Evolutionary conservation across 2,888 invertebrate genomes (phyloP).

Genomic region (Acleris emargana): DNA sequence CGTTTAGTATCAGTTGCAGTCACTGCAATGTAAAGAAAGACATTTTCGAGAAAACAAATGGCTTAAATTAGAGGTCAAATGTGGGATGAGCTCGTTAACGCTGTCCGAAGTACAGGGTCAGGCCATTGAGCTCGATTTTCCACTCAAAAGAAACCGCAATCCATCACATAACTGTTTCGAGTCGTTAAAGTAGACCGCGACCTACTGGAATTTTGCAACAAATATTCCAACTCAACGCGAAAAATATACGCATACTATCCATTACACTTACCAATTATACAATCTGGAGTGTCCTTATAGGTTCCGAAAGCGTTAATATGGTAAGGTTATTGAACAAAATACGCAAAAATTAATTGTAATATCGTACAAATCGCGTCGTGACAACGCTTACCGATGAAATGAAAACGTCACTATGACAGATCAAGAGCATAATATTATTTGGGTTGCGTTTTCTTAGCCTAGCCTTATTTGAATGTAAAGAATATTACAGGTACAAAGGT

Average conservation of each 20-base stretch:
- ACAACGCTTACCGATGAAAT: constrained; percentile 33
- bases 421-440: constrained; percentile 17
- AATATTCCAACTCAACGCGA: constrained; percentile 14
- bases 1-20: too few species aligned
- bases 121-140: constrained; percentile 15
- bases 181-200: constrained; percentile 33
- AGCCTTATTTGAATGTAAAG: background rate
- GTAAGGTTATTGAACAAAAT: constrained; percentile 17
- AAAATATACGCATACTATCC: background rate
- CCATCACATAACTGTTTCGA: constrained; percentile 33
- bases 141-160: constrained; percentile 33
- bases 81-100: constrained; percentile 4
- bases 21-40: background rate
- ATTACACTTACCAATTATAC: constrained; percentile 27
- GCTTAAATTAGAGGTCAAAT: constrained; percentile 18
- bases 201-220: constrained; percentile 35
- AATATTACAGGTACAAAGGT: background rate
- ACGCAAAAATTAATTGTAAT: constrained; percentile 24
- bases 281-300: constrained; percentile 10
- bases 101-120: constrained; percentile 32
- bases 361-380: constrained; percentile 34
- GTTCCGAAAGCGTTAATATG: constrained; percentile 11
- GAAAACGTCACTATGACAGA: constrained; percentile 36
- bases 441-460: constrained; percentile 2
- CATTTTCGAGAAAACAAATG: background rate